Base-by-base conservation (phyloP, 2,888 invertebrate species). In the Ichneumoninae sp. region DNA sequence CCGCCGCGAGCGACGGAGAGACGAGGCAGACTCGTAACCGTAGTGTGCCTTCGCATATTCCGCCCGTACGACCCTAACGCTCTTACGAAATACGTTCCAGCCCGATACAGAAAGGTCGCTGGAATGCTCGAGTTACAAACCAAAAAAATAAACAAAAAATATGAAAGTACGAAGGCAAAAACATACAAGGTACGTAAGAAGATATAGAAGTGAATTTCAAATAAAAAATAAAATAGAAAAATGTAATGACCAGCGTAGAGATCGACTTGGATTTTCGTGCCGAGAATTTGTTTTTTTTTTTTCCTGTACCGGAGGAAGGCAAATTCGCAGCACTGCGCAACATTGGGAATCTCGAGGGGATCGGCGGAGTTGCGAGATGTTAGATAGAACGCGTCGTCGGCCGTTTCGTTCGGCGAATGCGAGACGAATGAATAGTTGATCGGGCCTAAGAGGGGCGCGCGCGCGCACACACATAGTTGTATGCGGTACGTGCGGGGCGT, bases 401-500 rank as follows among this genome's bases (percentile, higher is more conserved):
- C 16, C 30, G 70, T 68, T 78, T 36, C 54, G 68, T 19, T 57
- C 26, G 10, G 22, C 86, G 83, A 84, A 85, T 86, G 83, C 86
- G 84, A 84, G 82, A 86, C 83, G 85, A 88, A 90, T 90, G 88
- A 90, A 90, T 89, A 90, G 88, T 89, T 88, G 87, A 91, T 90
- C 86, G 88, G 81, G 85, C 84, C 87, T 89, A 89, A 90, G 89
- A 89, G 89, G 89, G 87, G 44, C 44, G 44, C 44, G 44, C 44
- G 13, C 44, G 13, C 16, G 16, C 16, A 13, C 44, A 16, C 87
- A 65, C 57, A 70, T 3, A 2, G 76, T 69, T 63, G 44, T 87
- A 84, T 86, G 85, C 82, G 68, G 50, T 83, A 85, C 87, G 84
- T 86, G 88, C 81, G 83, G 75, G 81, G 78, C 81, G 85, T 84